Percentiles rank a stretch among this genome's conserved stretches.
These are phyloP conservation scores for Muscicapa striata DNA, from an alignment of 2,797 vertebrate genomes.

Conservation along the genomic window DNA sequence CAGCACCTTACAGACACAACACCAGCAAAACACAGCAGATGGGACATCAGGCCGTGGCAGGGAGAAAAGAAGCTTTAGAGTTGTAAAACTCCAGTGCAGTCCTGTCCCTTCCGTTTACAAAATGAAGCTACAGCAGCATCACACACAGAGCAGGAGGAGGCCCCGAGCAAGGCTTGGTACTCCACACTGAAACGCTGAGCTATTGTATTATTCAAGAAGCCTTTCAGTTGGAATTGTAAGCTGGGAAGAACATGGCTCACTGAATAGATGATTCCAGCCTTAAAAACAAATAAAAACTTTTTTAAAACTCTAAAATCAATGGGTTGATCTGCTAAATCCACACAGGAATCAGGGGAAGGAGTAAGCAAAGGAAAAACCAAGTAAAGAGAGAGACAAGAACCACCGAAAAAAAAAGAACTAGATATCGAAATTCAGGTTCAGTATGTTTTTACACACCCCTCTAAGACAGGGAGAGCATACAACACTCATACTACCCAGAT, in stretches of 20 bases:
- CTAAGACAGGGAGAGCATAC: neutral
- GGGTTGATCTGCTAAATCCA: neutral
- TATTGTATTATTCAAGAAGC: neutral
- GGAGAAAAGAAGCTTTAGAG: neutral
- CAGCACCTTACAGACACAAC: neutral
- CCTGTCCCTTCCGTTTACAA: neutral
- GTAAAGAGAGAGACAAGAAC: neutral
- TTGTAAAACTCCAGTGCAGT: neutral
- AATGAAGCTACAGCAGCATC: neutral
- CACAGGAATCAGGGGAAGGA: neutral
- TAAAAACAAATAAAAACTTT: neutral
- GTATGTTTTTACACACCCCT: accelerated
- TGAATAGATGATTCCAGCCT: neutral
- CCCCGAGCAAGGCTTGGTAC: neutral
- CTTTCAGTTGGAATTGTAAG: neutral
- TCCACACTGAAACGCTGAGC: neutral
- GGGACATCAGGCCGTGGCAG: neutral
- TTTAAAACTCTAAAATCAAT: neutral
- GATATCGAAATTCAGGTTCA: neutral
- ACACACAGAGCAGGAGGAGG: neutral
- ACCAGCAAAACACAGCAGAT: neutral
- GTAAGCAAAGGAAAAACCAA: neutral
- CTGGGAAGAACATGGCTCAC: neutral
- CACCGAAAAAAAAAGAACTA: neutral
- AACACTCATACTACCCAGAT: neutral